phyloP scores from a whole-genome alignment of 2,113 vertebrate genomes.

The Leptosomus discolor region DNA sequence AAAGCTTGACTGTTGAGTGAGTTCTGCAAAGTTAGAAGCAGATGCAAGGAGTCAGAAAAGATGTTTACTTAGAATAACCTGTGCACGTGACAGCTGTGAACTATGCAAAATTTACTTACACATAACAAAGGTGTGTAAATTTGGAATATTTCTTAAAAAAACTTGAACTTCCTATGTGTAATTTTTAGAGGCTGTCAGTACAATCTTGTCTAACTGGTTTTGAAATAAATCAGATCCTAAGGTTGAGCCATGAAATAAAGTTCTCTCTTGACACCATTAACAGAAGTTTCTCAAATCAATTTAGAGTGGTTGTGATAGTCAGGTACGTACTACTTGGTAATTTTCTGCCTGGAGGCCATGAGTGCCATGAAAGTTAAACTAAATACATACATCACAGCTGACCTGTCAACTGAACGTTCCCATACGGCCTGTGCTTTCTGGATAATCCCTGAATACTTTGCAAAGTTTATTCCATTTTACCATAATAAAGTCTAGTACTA shows the following conservation, averaged over 20 bases:
- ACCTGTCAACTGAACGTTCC: not conserved
- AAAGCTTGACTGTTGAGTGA: not conserved
- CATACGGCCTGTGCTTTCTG: rapidly evolving
- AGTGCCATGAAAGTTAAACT: not conserved
- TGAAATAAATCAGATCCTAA: not conserved
- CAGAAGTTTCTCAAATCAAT: not conserved
- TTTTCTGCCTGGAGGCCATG: not conserved
- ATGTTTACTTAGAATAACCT: not conserved
- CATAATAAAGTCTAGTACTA: not conserved
- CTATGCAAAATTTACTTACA: not conserved
- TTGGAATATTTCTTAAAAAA: not conserved
- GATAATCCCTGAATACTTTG: not conserved
- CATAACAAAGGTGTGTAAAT: not conserved
- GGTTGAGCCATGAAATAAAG: not conserved
- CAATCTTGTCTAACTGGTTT: not conserved
- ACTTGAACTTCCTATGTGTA: rapidly evolving
- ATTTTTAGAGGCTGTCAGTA: not conserved
- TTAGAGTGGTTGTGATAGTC: not conserved
- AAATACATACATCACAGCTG: rapidly evolving
- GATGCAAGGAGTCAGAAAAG: not conserved
- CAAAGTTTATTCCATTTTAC: not conserved
- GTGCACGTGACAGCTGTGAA: rapidly evolving
- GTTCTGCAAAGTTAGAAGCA: not conserved
- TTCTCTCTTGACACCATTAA: not conserved
- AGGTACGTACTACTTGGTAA: not conserved